These are phyloP conservation scores for Todiramphus chloris DNA, from an alignment of 2,113 vertebrate species.

Conservation along the genomic window DNA sequence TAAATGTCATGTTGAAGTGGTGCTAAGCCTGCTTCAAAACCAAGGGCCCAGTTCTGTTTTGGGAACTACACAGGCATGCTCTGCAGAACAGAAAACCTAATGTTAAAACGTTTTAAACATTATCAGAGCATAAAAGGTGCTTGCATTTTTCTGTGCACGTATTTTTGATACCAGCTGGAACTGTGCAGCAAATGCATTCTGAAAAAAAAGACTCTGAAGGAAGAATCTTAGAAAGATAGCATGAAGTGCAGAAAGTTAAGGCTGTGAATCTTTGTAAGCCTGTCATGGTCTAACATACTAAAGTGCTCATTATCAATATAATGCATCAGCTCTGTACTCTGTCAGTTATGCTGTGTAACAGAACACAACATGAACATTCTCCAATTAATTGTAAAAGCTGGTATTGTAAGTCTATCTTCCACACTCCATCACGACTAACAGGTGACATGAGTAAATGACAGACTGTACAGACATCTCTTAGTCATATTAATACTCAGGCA, in stretches of 20 bases:
- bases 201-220: background rate
- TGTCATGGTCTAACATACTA: background rate
- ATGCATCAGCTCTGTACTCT: background rate
- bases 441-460: slow-evolving; percentile 25
- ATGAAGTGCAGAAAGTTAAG: background rate
- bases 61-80: background rate
- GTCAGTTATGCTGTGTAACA: slow-evolving; percentile 20
- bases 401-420: background rate
- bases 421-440: background rate
- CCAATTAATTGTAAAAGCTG: slow-evolving; percentile 6
- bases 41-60: background rate
- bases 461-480: background rate
- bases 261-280: background rate
- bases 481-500: slow-evolving; percentile 16
- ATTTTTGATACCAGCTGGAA: background rate
- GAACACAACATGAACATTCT: background rate
- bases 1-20: background rate
- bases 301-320: background rate
- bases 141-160: background rate
- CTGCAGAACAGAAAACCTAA: background rate
- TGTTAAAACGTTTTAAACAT: background rate
- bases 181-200: background rate
- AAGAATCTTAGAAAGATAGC: background rate
- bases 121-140: background rate
- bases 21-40: background rate